These are phyloP conservation scores for Helicoverpa assulta DNA, from an alignment of 2,888 invertebrate genomes.

Conservation along the genomic window DNA sequence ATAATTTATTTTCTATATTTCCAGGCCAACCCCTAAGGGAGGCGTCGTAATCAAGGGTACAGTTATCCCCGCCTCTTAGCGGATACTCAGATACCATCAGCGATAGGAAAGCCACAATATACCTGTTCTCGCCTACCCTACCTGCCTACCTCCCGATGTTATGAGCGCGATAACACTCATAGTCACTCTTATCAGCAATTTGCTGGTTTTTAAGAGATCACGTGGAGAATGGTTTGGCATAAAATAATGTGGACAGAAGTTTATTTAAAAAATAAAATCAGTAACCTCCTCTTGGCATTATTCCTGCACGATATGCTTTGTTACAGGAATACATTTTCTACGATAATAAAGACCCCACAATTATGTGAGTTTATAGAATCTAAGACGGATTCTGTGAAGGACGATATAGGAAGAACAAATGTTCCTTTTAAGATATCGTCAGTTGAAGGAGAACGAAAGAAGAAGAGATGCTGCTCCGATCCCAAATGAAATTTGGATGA, in stretches of 20 bases:
- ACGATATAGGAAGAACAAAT: too few relatives aligned
- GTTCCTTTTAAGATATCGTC: too few relatives aligned
- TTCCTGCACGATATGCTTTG: too few relatives aligned
- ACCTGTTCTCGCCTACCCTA: slow-evolving; percentile 46
- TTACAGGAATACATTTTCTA: too few relatives aligned
- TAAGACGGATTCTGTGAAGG: too few relatives aligned
- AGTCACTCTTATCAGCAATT: slow-evolving; percentile 49
- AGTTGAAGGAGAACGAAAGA: too few relatives aligned
- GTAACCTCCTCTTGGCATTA: not conserved
- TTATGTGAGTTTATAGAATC: too few relatives aligned
- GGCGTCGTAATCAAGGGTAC: slow-evolving; percentile 35
- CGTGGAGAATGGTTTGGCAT: slow-evolving; percentile 11
- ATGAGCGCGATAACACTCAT: slow-evolving; percentile 49
- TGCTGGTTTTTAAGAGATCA: slow-evolving; percentile 37
- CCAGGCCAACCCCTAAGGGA: slow-evolving; percentile 6
- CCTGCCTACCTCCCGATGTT: slow-evolving; percentile 49
- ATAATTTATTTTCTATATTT: not conserved
- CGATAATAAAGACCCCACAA: too few relatives aligned
- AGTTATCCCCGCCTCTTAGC: slow-evolving; percentile 46
- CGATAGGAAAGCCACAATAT: slow-evolving; percentile 45
- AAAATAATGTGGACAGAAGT: not conserved
- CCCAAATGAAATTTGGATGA: too few relatives aligned
- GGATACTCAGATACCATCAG: slow-evolving; percentile 55
- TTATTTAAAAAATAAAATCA: not conserved
- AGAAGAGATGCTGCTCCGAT: too few relatives aligned